These are phyloP conservation scores for Archips crataeganus DNA, from an alignment of 2,888 invertebrate species.

Conservation along the genomic window DNA sequence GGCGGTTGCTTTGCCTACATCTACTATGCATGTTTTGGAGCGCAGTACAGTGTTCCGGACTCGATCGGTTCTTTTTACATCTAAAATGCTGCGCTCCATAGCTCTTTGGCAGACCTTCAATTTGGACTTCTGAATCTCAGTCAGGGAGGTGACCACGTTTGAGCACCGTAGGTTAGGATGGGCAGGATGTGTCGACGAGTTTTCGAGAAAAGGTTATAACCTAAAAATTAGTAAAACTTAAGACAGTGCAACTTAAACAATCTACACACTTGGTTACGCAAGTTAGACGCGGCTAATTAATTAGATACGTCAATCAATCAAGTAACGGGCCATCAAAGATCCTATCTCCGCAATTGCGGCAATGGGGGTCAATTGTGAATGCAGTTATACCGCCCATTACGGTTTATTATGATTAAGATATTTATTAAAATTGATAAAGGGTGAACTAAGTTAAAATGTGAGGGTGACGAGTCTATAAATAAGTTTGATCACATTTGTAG, in stretches of 20 bases:
- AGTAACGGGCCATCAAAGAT: constrained; percentile 24
- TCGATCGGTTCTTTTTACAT: too few relatives aligned
- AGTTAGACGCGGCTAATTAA: constrained; percentile 33
- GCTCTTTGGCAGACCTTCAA: too few relatives aligned
- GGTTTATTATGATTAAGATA: constrained; percentile 37
- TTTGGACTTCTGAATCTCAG: too few relatives aligned
- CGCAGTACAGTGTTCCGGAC: too few relatives aligned
- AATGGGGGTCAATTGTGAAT: constrained; percentile 41
- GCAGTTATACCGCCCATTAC: constrained; percentile 20
- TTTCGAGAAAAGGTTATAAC: too few relatives aligned
- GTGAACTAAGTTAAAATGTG: not conserved
- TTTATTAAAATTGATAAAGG: constrained; percentile 38
- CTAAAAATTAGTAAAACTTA: not conserved
- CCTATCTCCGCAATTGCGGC: constrained; percentile 23
- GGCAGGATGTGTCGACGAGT: too few relatives aligned
- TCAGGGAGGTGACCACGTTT: too few relatives aligned
- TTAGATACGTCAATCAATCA: constrained; percentile 37
- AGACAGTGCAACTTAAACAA: not conserved
- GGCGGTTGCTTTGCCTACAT: too few relatives aligned
- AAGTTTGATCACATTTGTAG: constrained; percentile 12
- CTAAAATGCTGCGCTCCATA: too few relatives aligned
- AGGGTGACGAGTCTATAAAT: constrained; percentile 33
- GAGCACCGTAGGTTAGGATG: too few relatives aligned
- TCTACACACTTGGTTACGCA: constrained; percentile 13
- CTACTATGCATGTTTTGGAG: too few relatives aligned